A percentile compares a stretch with the other conserved stretches of the same genome.
These are phyloP conservation scores for Penelope pileata DNA, from an alignment of 2,113 vertebrate genomes.

Conservation along the genomic window DNA sequence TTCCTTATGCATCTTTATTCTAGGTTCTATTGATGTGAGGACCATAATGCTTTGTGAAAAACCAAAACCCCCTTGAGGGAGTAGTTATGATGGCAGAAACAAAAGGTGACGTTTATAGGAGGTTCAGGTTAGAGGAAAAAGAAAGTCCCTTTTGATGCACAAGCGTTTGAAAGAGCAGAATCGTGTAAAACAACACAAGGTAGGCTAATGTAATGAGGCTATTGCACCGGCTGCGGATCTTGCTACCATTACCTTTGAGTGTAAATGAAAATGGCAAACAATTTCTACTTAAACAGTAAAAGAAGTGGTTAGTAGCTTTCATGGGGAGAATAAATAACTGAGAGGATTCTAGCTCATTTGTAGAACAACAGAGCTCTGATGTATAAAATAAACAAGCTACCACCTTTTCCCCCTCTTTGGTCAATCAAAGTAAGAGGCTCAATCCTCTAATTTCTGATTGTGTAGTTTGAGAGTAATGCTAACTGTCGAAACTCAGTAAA, in stretches of 20 bases:
- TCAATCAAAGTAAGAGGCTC: not conserved
- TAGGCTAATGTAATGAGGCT: not conserved
- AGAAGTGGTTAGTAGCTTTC: slow-evolving; percentile 10
- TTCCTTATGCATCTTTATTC: not conserved
- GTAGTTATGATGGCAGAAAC: not conserved
- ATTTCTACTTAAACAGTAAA: not conserved
- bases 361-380: not conserved
- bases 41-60: not conserved
- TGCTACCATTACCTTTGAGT: not conserved
- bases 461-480: not conserved
- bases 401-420: not conserved
- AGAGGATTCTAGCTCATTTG: not conserved
- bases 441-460: not conserved
- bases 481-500: not conserved
- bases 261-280: slow-evolving; percentile 14
- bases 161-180: not conserved
- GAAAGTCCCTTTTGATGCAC: not conserved
- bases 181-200: not conserved
- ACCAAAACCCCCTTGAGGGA: not conserved
- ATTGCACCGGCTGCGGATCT: not conserved
- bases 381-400: not conserved
- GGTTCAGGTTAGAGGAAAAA: not conserved
- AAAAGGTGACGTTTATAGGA: not conserved
- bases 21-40: not conserved
- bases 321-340: not conserved